phyloP scores from a whole-genome alignment of 2,797 vertebrate genomes.

The Neoniphon sammara region DNA sequence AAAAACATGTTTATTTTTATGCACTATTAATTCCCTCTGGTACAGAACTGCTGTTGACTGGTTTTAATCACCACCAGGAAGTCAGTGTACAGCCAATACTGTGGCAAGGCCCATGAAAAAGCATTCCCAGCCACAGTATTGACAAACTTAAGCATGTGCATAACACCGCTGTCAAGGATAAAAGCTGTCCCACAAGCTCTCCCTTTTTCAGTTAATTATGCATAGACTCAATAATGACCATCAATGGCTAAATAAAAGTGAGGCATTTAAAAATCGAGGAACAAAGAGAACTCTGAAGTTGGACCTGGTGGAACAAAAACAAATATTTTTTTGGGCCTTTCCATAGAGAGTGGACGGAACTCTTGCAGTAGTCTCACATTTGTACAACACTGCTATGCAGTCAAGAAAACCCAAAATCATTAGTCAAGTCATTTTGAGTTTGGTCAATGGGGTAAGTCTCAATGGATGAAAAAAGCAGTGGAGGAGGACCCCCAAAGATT shows the following conservation, averaged over 20 bases:
- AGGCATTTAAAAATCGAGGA: slow-evolving; percentile 23
- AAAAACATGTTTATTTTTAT: slow-evolving; percentile 56
- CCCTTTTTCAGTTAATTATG: slow-evolving; percentile 34
- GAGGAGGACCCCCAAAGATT: slow-evolving; percentile 72
- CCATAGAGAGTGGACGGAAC: slow-evolving; percentile 20
- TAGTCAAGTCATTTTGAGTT: slow-evolving; percentile 69
- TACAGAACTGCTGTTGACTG: slow-evolving; percentile 39
- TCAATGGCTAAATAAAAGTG: slow-evolving; percentile 7
- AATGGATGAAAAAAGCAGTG: slow-evolving; percentile 69
- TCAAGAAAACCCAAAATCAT: slow-evolving; percentile 61
- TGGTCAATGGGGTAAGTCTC: slow-evolving; percentile 65
- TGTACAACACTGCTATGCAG: slow-evolving; percentile 42
- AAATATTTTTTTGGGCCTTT: neutral
- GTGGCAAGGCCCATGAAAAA: slow-evolving; percentile 20
- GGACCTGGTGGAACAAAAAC: neutral
- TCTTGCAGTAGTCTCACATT: slow-evolving; percentile 40
- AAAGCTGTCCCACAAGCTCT: slow-evolving; percentile 41
- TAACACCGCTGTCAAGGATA: slow-evolving; percentile 35
- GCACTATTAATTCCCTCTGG: slow-evolving; percentile 45
- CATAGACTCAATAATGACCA: slow-evolving; percentile 32
- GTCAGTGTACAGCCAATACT: slow-evolving; percentile 35
- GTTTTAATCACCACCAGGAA: slow-evolving; percentile 56
- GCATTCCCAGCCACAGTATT: slow-evolving; percentile 26
- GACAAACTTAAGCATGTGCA: slow-evolving; percentile 36
- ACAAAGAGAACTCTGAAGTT: slow-evolving; percentile 7